Base-by-base conservation (phyloP, 2,888 invertebrate genomes). In the Cataglyphis altisquamis region DNA sequence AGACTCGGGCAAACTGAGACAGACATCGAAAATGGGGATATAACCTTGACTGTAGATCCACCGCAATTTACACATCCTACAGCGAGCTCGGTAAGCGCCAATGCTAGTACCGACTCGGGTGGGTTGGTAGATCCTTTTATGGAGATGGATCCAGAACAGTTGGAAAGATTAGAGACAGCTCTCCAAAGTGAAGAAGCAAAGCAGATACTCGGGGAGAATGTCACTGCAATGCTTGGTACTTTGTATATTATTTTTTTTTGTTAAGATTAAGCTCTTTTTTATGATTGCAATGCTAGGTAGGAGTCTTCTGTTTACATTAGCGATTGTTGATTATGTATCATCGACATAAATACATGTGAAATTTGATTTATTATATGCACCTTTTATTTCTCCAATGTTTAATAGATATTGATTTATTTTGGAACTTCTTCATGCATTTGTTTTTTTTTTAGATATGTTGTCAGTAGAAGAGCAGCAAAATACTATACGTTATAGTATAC, bases 381-480 rank as follows among this genome's bases (percentile, higher is more conserved):
- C 25, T 82, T 63, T 18, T 25, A 18, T 77, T 85, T 78, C 55
- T 81, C 6, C 36, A 0, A 36, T n/a, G 6, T 45, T 41, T 29
- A 29, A 62, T 10, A 32, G 3, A 48, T 48, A 5, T 55, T 41
- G 15, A 52, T 60, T 5, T 9, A 68, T 55, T 3, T 29, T 45
- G 2, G n/a, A n/a, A 39, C 5, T 45, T 62, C 1, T 75, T 0
- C 25, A 55, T 39, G 4, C 15, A 21, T 12, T 70, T 15, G 32
- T 73, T 75, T 48, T 70, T 48, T 70, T 92, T 91, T 15, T 73
- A 95, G 95, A 95, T 87, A 95, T 95, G 94, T 84, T 95, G 57
- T 94, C 94, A n/a, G 94, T 94, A 39, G 95, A 96, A 92, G 96
- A 96, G 87, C 95, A 95, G 89, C 95, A 96, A 83, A 95, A 96